Base-by-base conservation (phyloP, 2,797 vertebrate species). In the Valencia hispanica region DNA sequence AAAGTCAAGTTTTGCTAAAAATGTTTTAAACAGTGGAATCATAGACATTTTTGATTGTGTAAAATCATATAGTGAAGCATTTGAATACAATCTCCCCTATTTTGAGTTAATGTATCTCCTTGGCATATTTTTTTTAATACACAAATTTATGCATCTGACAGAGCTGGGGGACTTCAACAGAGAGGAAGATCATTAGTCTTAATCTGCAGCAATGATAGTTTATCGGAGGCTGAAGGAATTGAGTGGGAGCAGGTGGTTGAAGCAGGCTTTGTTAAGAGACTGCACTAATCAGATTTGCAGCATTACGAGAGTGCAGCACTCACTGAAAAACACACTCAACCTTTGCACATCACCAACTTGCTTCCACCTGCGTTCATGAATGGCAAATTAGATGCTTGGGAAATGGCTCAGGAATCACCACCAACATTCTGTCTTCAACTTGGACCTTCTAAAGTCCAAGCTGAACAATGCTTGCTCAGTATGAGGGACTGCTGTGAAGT, bases 151-250 rank as follows among this genome's bases (percentile, higher is more conserved):
- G 82, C 87, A 82, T 77, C 69, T 43, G 63, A 66, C 86, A 75
- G 88, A 85, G 79, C 73, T 81, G 83, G 77, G 84, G 77, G 88
- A 79, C 89, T 85, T 72, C 0, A 74, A 79, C 76, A 71, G 68
- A 89, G 79, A 89, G 73, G 77, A 79, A 80, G 80, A 90, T 93
- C 90, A 90, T 94, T 93, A 92, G 91, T 94, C 90, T 93, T 90
- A 93, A 91, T 94, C 87, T 88, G 78, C 81, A 73, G 86, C 86
- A 88, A 94, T 94, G 92, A 93, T 91, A 83, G 90, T 93, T 92
- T 94, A 91, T 93, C 87, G 87, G 87, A 86, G 77, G 69, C 83
- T 89, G 87, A 81, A 84, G 78, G 83, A 90, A 87, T 84, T 79
- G 80, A 91, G 90, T 86, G 87, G 88, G 86, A 92, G 89, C 91